phyloP scores from a whole-genome alignment of 2,888 invertebrate genomes.

The Tiphia femorata region DNA sequence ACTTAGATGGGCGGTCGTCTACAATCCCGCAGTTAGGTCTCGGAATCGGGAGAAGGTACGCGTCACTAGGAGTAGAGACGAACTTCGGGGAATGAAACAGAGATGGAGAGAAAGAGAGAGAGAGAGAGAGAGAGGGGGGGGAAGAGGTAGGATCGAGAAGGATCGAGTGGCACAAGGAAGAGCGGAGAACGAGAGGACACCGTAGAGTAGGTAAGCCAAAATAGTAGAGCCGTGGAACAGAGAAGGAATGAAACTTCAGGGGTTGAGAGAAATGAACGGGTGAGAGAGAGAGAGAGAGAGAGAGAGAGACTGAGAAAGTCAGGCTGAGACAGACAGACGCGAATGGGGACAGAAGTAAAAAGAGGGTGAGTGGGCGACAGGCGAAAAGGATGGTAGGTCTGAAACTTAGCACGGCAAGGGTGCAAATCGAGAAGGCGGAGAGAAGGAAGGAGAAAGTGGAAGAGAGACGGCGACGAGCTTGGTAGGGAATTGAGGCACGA shows the following conservation, averaged over 20 bases:
- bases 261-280: background rate
- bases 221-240: constrained; percentile 3
- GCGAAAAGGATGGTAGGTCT: background rate
- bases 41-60: constrained; percentile 20
- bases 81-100: background rate
- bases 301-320: constrained; percentile 32
- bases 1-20: constrained; percentile 67
- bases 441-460: constrained; percentile 6
- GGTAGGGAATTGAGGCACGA: constrained; percentile 42
- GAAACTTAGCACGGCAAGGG: background rate
- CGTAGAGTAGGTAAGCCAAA: constrained; percentile 3
- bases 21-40: constrained; percentile 52
- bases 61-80: background rate
- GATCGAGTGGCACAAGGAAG: constrained; percentile 3
- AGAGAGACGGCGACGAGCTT: too few species aligned
- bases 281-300: too few species aligned
- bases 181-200: constrained; percentile 3
- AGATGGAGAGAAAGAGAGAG: constrained; percentile 2
- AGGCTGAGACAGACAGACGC: constrained; percentile 16
- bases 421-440: background rate
- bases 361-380: too few species aligned
- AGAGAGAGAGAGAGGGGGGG: constrained; percentile 10
- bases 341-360: too few species aligned
- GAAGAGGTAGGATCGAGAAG: constrained; percentile 2
- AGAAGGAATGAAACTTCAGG: constrained; percentile 28